Conservation (phyloP, 2,797 vertebrate genomes). For the Lithobates sylvaticus region DNA sequence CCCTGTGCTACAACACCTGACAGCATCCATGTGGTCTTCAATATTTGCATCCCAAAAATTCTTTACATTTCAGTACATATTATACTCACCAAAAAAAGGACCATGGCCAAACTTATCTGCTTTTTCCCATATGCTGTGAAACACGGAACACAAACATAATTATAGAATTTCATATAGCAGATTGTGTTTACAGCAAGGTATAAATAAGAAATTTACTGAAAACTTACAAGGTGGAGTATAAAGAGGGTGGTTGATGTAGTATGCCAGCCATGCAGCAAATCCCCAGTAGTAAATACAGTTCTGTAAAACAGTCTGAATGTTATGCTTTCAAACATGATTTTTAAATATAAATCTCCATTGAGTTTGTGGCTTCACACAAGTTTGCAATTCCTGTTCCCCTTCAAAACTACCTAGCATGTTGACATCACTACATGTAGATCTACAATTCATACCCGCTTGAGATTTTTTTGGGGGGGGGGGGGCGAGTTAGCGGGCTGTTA, state of each 20-base stretch:
- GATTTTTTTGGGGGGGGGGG: too few species aligned
- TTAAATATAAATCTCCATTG: neutral
- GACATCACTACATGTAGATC: too few species aligned
- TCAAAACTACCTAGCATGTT: too few species aligned
- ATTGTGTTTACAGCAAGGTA: neutral
- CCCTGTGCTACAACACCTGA: too few species aligned
- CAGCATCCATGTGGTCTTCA: too few species aligned
- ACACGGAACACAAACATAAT: slow-evolving; percentile 62
- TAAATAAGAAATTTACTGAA: slow-evolving; percentile 50
- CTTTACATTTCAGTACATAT: neutral
- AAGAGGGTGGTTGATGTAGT: slow-evolving; percentile 91
- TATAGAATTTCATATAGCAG: neutral
- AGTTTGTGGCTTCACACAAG: neutral
- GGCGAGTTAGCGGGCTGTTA: too few species aligned
- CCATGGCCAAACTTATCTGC: slow-evolving; percentile 83
- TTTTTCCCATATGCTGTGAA: slow-evolving; percentile 83
- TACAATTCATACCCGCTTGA: too few species aligned
- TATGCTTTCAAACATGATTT: neutral
- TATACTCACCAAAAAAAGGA: slow-evolving; percentile 85
- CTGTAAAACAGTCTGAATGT: slow-evolving; percentile 69
- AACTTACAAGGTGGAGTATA: slow-evolving; percentile 90
- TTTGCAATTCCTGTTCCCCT: too few species aligned
- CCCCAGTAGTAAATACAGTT: slow-evolving; percentile 91
- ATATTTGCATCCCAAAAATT: neutral
- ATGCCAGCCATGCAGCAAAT: slow-evolving; percentile 90